Conservation (phyloP, 2,797 vertebrate species). For the Sparus aurata region DNA sequence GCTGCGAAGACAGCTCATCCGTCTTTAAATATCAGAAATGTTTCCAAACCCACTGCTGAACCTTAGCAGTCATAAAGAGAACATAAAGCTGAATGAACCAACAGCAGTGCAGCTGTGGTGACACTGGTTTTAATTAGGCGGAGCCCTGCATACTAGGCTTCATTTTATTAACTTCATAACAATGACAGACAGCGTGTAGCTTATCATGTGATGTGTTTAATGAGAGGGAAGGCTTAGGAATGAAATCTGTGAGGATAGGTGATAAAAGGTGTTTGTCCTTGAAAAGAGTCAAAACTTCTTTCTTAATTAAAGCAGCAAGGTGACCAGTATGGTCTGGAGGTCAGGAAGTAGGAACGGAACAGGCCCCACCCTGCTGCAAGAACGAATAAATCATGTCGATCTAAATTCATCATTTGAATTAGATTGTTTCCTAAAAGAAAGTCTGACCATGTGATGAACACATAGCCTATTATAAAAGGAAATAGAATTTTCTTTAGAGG, state of each 20-base stretch:
- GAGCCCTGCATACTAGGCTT: background rate
- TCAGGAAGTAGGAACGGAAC: background rate
- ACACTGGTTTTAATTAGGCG: background rate
- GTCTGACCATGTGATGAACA: no score
- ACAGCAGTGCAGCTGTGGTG: background rate
- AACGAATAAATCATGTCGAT: background rate
- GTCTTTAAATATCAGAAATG: background rate
- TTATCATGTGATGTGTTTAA: background rate
- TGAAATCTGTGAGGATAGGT: background rate
- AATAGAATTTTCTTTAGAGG: background rate
- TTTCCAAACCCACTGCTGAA: background rate
- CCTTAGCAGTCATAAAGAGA: background rate
- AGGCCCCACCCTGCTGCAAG: slow-evolving; percentile 20
- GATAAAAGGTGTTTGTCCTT: background rate
- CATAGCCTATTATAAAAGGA: background rate
- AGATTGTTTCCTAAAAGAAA: background rate
- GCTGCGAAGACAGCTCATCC: background rate
- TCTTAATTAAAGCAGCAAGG: slow-evolving; percentile 6
- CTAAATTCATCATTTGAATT: background rate
- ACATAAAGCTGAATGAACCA: background rate
- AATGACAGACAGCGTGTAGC: background rate
- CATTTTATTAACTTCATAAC: background rate
- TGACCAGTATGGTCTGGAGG: background rate
- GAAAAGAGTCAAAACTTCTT: background rate
- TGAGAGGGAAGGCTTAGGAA: background rate